These are phyloP conservation scores for Oscheius onirici DNA, from an alignment of 2,888 invertebrate species.

Conservation along the genomic window DNA sequence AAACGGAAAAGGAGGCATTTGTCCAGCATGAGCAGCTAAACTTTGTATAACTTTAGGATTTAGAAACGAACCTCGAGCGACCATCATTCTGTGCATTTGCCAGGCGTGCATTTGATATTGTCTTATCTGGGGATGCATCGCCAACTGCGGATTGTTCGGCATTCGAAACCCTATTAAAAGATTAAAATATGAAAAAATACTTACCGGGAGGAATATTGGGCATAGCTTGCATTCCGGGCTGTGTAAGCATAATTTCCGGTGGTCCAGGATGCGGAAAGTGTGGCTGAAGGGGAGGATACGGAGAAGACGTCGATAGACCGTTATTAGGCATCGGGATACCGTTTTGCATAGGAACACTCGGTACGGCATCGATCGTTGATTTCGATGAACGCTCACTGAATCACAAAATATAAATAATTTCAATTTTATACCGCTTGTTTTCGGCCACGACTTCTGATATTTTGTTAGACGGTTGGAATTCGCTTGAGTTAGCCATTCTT, in stretches of 20 bases:
- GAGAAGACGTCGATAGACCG: neutral
- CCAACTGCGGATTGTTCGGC: neutral
- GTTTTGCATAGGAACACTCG: neutral
- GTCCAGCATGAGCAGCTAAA: neutral
- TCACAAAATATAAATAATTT: neutral
- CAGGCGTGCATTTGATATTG: neutral
- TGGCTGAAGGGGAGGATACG: neutral
- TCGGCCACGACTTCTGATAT: constrained; percentile 19
- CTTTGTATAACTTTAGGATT: neutral
- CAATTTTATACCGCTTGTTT: neutral
- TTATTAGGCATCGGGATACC: neutral
- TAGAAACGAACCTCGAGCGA: neutral
- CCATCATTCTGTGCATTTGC: neutral
- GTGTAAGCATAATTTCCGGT: neutral
- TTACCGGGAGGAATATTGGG: neutral
- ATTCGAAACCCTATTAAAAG: neutral
- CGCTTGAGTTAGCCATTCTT: constrained; percentile 25
- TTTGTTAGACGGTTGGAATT: constrained; percentile 2
- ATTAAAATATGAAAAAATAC: neutral
- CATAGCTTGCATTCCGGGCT: neutral
- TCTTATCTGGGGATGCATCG: neutral
- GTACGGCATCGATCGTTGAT: neutral
- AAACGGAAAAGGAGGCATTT: constrained; percentile 7
- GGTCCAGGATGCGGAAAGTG: neutral
- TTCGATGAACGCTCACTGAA: neutral